phyloP scores from a whole-genome alignment of 2,113 vertebrate genomes.

The Callipepla californica region DNA sequence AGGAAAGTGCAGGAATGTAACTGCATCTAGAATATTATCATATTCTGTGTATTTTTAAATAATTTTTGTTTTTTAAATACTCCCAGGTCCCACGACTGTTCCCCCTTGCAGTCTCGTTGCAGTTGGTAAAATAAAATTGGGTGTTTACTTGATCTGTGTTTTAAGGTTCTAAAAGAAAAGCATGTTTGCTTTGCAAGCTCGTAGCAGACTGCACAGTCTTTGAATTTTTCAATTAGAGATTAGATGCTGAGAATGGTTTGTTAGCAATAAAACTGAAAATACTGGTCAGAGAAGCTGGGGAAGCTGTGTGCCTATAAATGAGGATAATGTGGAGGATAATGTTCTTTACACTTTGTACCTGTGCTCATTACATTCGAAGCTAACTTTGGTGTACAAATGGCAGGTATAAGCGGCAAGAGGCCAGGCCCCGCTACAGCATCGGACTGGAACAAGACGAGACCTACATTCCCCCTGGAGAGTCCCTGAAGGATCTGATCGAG shows the following conservation, averaged over 20 bases:
- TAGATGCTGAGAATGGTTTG: background rate
- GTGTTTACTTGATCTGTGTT: background rate
- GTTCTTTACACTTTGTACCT: background rate
- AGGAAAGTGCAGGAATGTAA: background rate
- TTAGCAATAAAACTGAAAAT: background rate
- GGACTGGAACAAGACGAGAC: slow-evolving; percentile 94
- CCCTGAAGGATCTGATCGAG: slow-evolving; percentile 94
- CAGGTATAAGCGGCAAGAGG: slow-evolving; percentile 92
- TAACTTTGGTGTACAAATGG: background rate
- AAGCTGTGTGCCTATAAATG: background rate
- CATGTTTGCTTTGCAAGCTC: background rate
- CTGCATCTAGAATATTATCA: background rate
- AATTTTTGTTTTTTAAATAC: background rate
- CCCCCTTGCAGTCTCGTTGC: background rate
- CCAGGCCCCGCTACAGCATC: slow-evolving; percentile 90
- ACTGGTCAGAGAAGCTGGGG: background rate
- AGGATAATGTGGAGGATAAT: background rate
- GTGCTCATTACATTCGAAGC: background rate
- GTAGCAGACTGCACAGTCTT: background rate
- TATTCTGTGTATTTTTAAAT: background rate
- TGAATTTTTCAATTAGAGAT: background rate
- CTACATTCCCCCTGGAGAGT: slow-evolving; percentile 92
- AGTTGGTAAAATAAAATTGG: background rate
- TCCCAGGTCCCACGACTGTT: background rate
- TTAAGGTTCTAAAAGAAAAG: background rate